Evolutionary conservation across 1,140 invertebrate species (phyloP).

Genomic region (Drosophila lowei): DNA sequence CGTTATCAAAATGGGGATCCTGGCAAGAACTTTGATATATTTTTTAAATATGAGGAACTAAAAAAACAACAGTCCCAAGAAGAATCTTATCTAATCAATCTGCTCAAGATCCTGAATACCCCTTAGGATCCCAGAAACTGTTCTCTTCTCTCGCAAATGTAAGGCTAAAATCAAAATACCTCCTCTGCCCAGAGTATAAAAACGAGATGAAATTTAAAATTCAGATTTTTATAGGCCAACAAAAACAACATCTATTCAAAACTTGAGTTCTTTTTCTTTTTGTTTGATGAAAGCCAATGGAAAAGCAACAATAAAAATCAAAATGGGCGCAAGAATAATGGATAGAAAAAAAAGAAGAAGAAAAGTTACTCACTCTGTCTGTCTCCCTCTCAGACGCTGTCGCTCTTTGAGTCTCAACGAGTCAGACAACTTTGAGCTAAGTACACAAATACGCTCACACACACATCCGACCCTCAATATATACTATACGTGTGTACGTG

Average conservation of each 20-base stretch:
- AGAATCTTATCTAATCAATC: too few relatives aligned
- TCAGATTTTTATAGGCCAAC: conserved; percentile 39
- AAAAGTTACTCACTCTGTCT: conserved; percentile 50
- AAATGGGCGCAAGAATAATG: conserved; percentile 81
- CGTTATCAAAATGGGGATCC: too few relatives aligned
- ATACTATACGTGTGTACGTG: conserved; percentile 17
- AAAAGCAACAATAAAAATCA: conserved; percentile 73
- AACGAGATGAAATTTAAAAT: conserved; percentile 22
- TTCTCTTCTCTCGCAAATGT: too few relatives aligned
- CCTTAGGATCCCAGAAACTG: too few relatives aligned
- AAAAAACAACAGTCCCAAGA: too few relatives aligned
- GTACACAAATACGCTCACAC: conserved; percentile 49
- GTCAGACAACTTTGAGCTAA: conserved; percentile 74
- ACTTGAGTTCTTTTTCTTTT: conserved; percentile 31
- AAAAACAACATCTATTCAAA: conserved; percentile 41
- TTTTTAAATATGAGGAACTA: too few relatives aligned
- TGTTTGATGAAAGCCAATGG: conserved; percentile 69
- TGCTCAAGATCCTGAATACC: too few relatives aligned
- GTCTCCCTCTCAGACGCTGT: background rate
- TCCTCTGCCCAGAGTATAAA: too few relatives aligned
- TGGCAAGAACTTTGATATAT: too few relatives aligned
- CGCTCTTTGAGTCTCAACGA: conserved; percentile 57
- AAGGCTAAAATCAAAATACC: too few relatives aligned
- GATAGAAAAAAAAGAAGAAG: conserved; percentile 30
- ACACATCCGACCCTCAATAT: conserved; percentile 12